These are phyloP conservation scores for Tenthredo distinguenda DNA, from an alignment of 2,888 invertebrate species.

Conservation along the genomic window DNA sequence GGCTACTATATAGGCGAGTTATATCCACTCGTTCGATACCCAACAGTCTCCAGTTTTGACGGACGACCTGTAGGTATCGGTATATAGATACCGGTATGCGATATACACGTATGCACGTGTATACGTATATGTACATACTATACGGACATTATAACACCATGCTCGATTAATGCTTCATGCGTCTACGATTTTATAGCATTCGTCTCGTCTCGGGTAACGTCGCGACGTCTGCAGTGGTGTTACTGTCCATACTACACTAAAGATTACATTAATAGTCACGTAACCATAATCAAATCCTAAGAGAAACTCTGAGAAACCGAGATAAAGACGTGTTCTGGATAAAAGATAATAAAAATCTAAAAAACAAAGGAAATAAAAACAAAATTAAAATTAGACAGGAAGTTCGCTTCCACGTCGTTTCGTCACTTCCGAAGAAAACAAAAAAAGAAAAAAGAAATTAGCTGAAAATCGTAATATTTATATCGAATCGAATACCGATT, in stretches of 20 bases:
- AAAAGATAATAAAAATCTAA: neutral
- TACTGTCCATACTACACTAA: neutral
- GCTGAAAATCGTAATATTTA: neutral
- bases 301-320: neutral
- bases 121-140: neutral
- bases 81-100: neutral
- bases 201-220: neutral
- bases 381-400: neutral
- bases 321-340: neutral
- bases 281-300: neutral
- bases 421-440: neutral
- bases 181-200: constrained; percentile 10
- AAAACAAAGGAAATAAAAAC: neutral
- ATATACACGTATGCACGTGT: neutral
- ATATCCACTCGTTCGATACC: neutral
- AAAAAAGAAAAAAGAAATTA: no score
- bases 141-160: neutral
- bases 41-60: neutral
- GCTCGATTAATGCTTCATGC: constrained; percentile 21
- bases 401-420: neutral
- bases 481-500: neutral
- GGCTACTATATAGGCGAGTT: neutral
- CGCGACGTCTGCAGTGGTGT: neutral
- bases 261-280: constrained; percentile 2
- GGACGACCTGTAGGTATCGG: neutral